Percentiles rank a stretch among this genome's conserved stretches.
These are phyloP conservation scores for Clitarchus hookeri DNA, from an alignment of 2,888 invertebrate genomes.

Conservation along the genomic window DNA sequence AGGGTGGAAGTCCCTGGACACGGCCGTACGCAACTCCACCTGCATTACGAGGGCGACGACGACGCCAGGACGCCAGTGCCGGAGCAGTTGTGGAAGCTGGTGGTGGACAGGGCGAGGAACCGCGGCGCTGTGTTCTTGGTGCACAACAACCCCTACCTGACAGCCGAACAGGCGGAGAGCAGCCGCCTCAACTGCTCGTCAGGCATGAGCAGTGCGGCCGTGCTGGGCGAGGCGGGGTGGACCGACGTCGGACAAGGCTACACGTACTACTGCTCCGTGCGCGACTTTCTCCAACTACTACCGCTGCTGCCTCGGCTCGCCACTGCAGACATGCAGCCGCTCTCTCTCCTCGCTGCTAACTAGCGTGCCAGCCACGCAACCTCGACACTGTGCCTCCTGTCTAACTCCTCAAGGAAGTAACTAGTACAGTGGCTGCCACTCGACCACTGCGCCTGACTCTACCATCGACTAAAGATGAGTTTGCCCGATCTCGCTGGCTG, in stretches of 20 bases:
- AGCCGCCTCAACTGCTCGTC: background rate
- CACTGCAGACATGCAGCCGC: background rate
- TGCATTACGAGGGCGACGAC: conserved; percentile 51
- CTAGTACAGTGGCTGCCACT: no score
- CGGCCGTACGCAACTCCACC: conserved; percentile 34
- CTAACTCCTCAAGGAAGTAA: no score
- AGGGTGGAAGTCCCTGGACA: conserved; percentile 55
- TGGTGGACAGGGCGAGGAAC: conserved; percentile 58
- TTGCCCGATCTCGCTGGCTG: no score
- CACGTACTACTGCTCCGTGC: conserved; percentile 18
- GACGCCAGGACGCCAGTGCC: conserved; percentile 60
- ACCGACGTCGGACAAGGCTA: background rate
- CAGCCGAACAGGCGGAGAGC: background rate
- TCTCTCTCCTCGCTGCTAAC: background rate
- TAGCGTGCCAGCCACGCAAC: background rate
- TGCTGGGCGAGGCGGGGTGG: background rate
- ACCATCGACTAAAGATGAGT: no score
- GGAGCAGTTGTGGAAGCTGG: conserved; percentile 62
- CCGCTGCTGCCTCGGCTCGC: background rate
- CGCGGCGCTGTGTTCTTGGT: conserved; percentile 64
- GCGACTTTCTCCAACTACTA: background rate
- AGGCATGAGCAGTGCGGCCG: background rate
- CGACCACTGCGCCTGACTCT: no score
- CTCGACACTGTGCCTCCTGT: no score
- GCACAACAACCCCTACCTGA: conserved; percentile 58